Evolutionary conservation across 1,140 invertebrate genomes (phyloP).

Genomic region (Oryctes rhinoceros): DNA sequence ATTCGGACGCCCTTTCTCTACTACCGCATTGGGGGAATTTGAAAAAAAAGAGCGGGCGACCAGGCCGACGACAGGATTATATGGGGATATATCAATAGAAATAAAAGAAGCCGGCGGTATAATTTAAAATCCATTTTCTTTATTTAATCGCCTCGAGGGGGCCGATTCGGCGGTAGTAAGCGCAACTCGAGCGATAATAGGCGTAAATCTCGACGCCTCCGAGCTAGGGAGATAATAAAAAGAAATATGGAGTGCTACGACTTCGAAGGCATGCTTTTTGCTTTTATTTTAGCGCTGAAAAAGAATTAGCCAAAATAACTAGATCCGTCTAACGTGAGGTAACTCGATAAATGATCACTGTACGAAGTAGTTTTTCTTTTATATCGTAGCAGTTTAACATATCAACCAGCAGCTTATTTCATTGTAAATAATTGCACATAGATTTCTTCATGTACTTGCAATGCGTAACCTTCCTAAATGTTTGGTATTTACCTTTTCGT

Average conservation of each 20-base stretch:
- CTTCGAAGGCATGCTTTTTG: not conserved
- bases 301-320: no score
- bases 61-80: conserved; percentile 13
- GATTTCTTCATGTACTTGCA: no score
- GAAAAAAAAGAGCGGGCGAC: not conserved
- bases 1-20: not conserved
- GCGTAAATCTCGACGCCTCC: conserved; percentile 7
- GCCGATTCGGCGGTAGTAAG: not conserved
- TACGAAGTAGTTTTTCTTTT: no score
- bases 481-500: no score
- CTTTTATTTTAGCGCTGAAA: not conserved
- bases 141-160: conserved; percentile 10
- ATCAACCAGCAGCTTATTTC: no score
- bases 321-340: no score
- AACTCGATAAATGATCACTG: no score
- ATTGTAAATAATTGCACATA: no score
- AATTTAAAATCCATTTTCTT: conserved; percentile 35
- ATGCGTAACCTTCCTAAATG: no score
- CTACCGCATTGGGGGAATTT: conserved; percentile 8
- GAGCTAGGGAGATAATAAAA: not conserved
- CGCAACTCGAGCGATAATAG: not conserved
- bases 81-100: conserved; percentile 33
- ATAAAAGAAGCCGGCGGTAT: not conserved
- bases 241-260: not conserved
- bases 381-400: no score